Conservation (phyloP, 2,888 invertebrate genomes). For the Trichopria drosophilae region DNA sequence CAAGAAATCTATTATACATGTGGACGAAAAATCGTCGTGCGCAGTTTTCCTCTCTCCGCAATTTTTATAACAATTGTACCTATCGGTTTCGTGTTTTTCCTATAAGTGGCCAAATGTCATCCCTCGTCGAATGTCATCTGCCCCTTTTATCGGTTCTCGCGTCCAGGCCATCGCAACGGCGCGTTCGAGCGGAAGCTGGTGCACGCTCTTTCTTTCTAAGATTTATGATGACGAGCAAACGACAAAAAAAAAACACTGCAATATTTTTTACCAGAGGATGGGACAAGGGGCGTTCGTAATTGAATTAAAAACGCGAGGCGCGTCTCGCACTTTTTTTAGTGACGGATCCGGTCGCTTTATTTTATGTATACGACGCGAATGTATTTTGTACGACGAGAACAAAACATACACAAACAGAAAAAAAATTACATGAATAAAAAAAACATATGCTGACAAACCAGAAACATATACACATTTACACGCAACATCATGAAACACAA, state of each 20-base stretch:
- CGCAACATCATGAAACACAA: too few species aligned
- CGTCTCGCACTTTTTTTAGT: slow-evolving; percentile 39
- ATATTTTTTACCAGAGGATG: slow-evolving; percentile 58
- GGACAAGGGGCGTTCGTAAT: slow-evolving; percentile 50
- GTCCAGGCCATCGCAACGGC: too few species aligned
- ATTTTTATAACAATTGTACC: too few species aligned
- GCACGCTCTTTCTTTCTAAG: slow-evolving; percentile 49
- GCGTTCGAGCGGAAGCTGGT: slow-evolving; percentile 37
- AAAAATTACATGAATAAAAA: too few species aligned
- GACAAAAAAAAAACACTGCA: slow-evolving; percentile 47
- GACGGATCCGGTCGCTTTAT: slow-evolving; percentile 37
- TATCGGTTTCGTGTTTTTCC: too few species aligned
- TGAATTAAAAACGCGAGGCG: slow-evolving; percentile 41
- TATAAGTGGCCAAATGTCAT: slow-evolving; percentile 20
- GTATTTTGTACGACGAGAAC: slow-evolving; percentile 41
- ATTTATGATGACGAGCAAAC: slow-evolving; percentile 37
- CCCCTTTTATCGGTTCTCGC: too few species aligned
- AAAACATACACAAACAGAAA: too few species aligned
- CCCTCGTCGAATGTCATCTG: too few species aligned
- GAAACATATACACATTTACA: too few species aligned
- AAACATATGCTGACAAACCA: too few species aligned
- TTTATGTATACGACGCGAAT: slow-evolving; percentile 37
- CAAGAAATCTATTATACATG: slow-evolving; percentile 37
- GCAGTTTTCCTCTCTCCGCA: slow-evolving; percentile 49
- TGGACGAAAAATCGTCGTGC: slow-evolving; percentile 35